A percentile compares a stretch with the other conserved stretches of the same genome.
These are phyloP conservation scores for Melanostigma gelatinosum DNA, from an alignment of 2,113 vertebrate genomes.

Conservation along the genomic window DNA sequence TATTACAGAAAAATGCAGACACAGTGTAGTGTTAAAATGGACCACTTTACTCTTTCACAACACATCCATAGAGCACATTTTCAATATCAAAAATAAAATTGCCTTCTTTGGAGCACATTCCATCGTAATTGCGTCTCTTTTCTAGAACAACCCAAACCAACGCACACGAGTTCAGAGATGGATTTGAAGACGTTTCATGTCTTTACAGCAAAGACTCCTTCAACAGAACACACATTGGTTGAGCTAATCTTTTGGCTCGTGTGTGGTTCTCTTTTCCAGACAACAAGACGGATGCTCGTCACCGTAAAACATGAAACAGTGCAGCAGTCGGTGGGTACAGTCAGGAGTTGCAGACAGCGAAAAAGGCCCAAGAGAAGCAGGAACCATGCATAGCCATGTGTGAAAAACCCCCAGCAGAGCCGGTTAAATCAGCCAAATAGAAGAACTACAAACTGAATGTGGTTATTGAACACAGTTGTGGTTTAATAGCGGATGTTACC, in stretches of 20 bases:
- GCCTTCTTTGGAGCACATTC: constrained; percentile 69
- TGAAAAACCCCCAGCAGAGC: constrained; percentile 18
- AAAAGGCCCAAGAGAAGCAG: constrained; percentile 37
- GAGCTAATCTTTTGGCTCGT: constrained; percentile 69
- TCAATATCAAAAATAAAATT: constrained; percentile 83
- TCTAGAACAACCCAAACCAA: constrained; percentile 45
- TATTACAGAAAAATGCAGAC: neutral
- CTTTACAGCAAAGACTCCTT: constrained; percentile 47
- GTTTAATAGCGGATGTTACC: constrained; percentile 30
- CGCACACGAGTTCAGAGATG: constrained; percentile 55
- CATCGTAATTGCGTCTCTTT: constrained; percentile 59
- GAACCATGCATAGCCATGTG: constrained; percentile 70
- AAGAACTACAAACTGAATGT: constrained; percentile 39
- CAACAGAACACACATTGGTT: constrained; percentile 65
- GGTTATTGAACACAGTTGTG: constrained; percentile 38
- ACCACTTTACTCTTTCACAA: constrained; percentile 80
- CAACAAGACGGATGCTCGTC: constrained; percentile 38
- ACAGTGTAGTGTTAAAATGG: constrained; percentile 73
- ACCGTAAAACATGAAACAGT: constrained; percentile 46
- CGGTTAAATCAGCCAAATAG: constrained; percentile 28
- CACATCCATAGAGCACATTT: constrained; percentile 76
- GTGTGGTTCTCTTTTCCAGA: constrained; percentile 33
- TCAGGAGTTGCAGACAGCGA: constrained; percentile 28
- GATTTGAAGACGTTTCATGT: constrained; percentile 45
- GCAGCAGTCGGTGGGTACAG: constrained; percentile 32